phyloP scores from a whole-genome alignment of 2,797 vertebrate species.

The Leucoraja ocellata region DNA sequence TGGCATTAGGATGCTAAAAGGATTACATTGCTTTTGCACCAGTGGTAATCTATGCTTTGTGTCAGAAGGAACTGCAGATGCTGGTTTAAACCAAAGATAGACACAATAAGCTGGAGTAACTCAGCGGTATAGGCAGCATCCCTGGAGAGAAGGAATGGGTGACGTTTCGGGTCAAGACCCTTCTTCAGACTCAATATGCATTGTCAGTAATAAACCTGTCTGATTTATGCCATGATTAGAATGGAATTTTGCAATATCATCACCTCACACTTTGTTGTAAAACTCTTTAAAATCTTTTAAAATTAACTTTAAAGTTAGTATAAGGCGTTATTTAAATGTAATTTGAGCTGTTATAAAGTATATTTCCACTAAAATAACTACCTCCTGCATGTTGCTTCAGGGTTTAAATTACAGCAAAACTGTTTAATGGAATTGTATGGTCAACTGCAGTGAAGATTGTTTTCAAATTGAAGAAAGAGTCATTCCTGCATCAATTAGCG shows the following conservation, averaged over 20 bases:
- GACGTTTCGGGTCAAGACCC: too few species aligned
- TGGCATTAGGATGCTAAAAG: background rate
- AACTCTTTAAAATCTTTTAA: background rate
- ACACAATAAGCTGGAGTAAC: too few species aligned
- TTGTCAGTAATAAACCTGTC: background rate
- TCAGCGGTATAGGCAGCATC: too few species aligned
- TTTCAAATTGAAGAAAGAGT: background rate
- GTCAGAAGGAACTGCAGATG: too few species aligned
- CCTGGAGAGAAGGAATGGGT: too few species aligned
- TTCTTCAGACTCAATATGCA: too few species aligned
- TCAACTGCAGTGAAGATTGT: background rate
- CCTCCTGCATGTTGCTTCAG: background rate
- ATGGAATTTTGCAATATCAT: background rate
- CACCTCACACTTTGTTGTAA: background rate
- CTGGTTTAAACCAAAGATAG: too few species aligned
- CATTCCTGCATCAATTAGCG: background rate
- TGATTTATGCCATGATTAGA: background rate
- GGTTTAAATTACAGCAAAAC: background rate
- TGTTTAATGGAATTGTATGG: background rate
- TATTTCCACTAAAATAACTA: background rate
- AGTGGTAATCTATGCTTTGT: conserved; percentile 8
- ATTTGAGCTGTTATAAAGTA: background rate
- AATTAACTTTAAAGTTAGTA: background rate
- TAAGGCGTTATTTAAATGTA: background rate
- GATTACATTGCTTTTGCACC: background rate